A percentile compares a stretch with the other conserved stretches of the same genome.
These are phyloP conservation scores for Drosophila nr. perissopoda DNA, from an alignment of 2,888 invertebrate genomes.

Conservation along the genomic window DNA sequence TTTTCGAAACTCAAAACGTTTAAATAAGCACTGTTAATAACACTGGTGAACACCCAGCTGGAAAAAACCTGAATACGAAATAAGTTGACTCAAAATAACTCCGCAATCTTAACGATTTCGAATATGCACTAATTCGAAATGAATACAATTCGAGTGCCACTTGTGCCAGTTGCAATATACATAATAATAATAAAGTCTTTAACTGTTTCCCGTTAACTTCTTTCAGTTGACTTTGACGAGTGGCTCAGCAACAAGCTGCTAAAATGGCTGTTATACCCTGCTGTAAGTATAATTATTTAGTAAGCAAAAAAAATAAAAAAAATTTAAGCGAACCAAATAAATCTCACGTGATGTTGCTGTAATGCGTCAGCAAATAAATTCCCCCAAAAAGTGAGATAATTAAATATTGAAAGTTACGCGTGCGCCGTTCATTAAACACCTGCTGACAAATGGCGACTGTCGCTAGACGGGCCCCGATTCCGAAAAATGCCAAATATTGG, in stretches of 20 bases:
- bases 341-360: constrained; percentile 51
- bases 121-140: constrained; percentile 13
- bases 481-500: not conserved
- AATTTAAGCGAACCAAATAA: constrained; percentile 6
- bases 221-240: constrained; percentile 45
- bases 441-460: constrained; percentile 16
- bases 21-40: not conserved
- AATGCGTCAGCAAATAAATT: constrained; percentile 16
- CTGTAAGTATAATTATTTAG: constrained; percentile 57
- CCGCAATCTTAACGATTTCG: constrained; percentile 31
- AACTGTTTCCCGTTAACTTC: constrained; percentile 38
- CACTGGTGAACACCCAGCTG: not conserved
- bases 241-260: constrained; percentile 31
- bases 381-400: constrained; percentile 34
- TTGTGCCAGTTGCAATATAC: constrained; percentile 12
- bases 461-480: constrained; percentile 9
- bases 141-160: constrained; percentile 14
- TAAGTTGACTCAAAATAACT: constrained; percentile 29
- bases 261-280: constrained; percentile 71
- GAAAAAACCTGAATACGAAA: constrained; percentile 22
- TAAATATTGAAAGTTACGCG: constrained; percentile 58
- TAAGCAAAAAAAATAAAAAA: not conserved
- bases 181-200: constrained; percentile 24
- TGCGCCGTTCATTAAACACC: constrained; percentile 52
- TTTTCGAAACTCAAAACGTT: not conserved